A percentile compares a stretch with the other conserved stretches of the same genome.
Conservation (phyloP, 2,113 vertebrate genomes). For the Eulacestoma nigropectus region DNA sequence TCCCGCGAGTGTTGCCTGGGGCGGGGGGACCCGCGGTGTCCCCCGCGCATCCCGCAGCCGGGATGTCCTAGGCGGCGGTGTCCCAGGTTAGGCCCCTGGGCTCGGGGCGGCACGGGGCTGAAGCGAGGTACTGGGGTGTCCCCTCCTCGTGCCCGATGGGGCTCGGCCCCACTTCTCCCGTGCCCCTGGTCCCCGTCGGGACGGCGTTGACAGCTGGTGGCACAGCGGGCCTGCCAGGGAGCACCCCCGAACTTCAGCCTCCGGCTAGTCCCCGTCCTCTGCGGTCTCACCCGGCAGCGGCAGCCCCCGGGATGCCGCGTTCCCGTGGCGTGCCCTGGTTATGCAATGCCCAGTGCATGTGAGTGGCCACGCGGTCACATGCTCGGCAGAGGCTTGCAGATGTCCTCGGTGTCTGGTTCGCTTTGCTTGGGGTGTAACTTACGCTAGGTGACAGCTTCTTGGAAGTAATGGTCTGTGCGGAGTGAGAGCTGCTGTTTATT, state of each 20-base stretch:
- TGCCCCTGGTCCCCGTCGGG: background rate
- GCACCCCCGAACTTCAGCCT: background rate
- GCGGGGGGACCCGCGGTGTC: fast-evolving
- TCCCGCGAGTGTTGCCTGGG: background rate
- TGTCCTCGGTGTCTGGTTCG: background rate
- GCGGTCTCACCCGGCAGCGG: fast-evolving
- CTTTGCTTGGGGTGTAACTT: background rate
- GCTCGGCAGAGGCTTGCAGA: background rate
- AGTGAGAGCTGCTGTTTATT: background rate
- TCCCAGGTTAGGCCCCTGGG: background rate
- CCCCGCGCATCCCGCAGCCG: background rate
- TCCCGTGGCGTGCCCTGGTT: background rate
- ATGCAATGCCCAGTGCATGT: conserved; percentile 22
- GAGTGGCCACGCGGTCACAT: conserved; percentile 10
- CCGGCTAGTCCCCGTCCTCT: fast-evolving
- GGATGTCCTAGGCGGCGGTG: background rate
- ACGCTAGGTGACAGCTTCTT: background rate
- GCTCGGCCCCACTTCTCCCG: background rate
- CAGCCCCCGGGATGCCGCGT: background rate
- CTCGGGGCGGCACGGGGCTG: background rate
- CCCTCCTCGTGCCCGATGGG: too few species aligned
- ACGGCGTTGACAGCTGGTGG: background rate
- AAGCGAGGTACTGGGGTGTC: fast-evolving
- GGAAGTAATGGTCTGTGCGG: fast-evolving
- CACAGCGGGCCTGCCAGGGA: background rate